A percentile compares a stretch with the other conserved stretches of the same genome.
Conservation (phyloP, 2,797 vertebrate genomes). For the Dallia pectoralis region DNA sequence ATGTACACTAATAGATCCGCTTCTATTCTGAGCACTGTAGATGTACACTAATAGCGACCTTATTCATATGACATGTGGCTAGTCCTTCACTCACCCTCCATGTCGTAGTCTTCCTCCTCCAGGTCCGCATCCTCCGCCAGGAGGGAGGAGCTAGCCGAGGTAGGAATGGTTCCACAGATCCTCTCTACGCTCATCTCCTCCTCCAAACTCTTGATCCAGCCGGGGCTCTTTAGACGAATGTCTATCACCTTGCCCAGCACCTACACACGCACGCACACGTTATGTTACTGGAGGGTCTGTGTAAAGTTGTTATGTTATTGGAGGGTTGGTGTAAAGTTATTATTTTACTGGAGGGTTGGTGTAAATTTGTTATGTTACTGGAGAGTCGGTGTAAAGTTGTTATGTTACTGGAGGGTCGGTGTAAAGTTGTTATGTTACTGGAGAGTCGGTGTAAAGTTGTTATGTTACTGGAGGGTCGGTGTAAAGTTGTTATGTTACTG, state of each 20-base stretch:
- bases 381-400: too few species aligned
- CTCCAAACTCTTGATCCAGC: constrained; percentile 93
- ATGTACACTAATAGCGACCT: too few species aligned
- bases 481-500: background rate
- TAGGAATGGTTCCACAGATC: constrained; percentile 85
- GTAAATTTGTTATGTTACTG: background rate
- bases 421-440: background rate
- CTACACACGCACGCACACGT: constrained; percentile 62
- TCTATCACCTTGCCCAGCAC: constrained; percentile 83
- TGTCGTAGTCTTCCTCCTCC: constrained; percentile 91
- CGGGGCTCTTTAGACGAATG: constrained; percentile 90
- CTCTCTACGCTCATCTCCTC: constrained; percentile 95
- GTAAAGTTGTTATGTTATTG: too few species aligned
- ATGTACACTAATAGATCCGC: too few species aligned
- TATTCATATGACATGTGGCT: too few species aligned
- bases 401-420: background rate
- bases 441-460: background rate
- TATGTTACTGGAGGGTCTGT: too few species aligned
- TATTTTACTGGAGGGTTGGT: background rate
- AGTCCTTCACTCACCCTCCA: constrained; percentile 84
- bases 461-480: background rate
- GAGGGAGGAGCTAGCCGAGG: constrained; percentile 91
- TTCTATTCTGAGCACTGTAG: too few species aligned
- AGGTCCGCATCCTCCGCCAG: constrained; percentile 92
- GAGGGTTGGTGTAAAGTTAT: too few species aligned